phyloP scores from a whole-genome alignment of 2,797 vertebrate genomes.

The Hephaestus fuliginosus region DNA sequence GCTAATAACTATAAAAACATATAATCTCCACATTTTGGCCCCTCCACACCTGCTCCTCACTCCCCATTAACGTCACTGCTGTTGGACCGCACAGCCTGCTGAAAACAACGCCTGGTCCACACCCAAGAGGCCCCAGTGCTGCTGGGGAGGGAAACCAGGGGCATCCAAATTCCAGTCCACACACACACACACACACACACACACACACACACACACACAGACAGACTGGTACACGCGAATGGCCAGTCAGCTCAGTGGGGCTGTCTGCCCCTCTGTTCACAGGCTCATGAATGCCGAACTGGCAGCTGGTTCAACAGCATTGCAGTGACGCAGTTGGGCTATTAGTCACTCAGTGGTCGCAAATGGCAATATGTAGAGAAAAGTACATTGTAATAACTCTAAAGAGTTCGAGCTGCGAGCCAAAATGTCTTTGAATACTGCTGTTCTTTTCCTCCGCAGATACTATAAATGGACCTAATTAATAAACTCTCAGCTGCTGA shows the following conservation, averaged over 20 bases:
- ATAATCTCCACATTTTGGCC: conserved; percentile 5
- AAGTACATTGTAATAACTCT: not conserved
- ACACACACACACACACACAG: conserved; percentile 36
- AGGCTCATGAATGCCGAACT: conserved; percentile 54
- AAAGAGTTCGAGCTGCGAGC: not conserved
- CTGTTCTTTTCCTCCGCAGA: not conserved
- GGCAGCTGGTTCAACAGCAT: conserved; percentile 70
- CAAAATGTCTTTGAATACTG: conserved; percentile 13
- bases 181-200: conserved; percentile 34
- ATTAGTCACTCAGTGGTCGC: conserved; percentile 37
- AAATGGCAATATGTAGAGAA: conserved; percentile 16
- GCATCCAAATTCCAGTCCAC: conserved; percentile 68
- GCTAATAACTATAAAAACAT: conserved; percentile 17
- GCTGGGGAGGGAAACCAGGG: conserved; percentile 57
- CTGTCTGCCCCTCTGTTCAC: conserved; percentile 54
- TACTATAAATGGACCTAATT: not conserved
- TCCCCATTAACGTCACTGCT: conserved; percentile 38
- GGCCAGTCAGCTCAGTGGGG: conserved; percentile 59
- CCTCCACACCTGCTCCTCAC: conserved; percentile 16
- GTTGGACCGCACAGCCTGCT: conserved; percentile 33
- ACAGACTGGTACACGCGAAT: conserved; percentile 38
- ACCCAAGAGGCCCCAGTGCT: conserved; percentile 61
- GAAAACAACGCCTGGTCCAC: conserved; percentile 66
- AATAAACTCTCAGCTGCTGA: not conserved
- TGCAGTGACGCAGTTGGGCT: conserved; percentile 39